Evolutionary conservation across 2,888 invertebrate species (phyloP).

Genomic region (Archips xylosteana): DNA sequence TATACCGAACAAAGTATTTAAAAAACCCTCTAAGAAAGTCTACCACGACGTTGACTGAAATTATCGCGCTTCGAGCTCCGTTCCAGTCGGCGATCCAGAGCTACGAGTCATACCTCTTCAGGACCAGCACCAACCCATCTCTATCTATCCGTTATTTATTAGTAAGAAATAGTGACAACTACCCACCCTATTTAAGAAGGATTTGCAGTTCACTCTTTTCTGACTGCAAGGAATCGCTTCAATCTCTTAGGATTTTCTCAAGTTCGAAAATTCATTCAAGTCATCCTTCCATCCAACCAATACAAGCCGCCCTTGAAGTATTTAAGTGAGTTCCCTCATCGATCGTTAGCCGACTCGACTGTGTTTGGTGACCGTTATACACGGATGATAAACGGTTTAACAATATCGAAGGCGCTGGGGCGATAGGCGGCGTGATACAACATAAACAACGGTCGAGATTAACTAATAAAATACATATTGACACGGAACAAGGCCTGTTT

Average conservation of each 20-base stretch:
- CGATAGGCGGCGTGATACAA: constrained; percentile 16
- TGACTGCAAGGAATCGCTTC: not conserved
- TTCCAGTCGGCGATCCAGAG: too few relatives aligned
- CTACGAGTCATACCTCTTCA: too few relatives aligned
- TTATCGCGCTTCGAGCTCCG: too few relatives aligned
- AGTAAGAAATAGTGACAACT: too few relatives aligned
- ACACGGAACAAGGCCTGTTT: constrained; percentile 31
- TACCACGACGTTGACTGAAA: too few relatives aligned
- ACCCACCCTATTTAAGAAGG: too few relatives aligned
- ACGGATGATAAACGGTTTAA: constrained; percentile 36
- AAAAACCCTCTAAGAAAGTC: too few relatives aligned
- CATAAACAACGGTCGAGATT: constrained; percentile 36
- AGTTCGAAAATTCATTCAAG: constrained; percentile 1
- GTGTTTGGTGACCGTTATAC: constrained; percentile 32
- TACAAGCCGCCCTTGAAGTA: not conserved
- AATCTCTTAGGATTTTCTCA: not conserved
- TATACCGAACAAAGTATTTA: too few relatives aligned
- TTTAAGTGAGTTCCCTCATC: constrained; percentile 25
- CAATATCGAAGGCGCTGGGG: constrained; percentile 31
- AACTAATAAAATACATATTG: constrained; percentile 43
- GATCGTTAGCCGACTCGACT: constrained; percentile 17
- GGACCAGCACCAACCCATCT: too few relatives aligned
- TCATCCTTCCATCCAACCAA: too few relatives aligned
- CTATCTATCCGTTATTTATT: too few relatives aligned
- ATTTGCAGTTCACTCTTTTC: too few relatives aligned